Percentiles rank a stretch among this genome's conserved stretches.
phyloP scores from a whole-genome alignment of 2,797 vertebrate species.

The Eospalax fontanierii region DNA sequence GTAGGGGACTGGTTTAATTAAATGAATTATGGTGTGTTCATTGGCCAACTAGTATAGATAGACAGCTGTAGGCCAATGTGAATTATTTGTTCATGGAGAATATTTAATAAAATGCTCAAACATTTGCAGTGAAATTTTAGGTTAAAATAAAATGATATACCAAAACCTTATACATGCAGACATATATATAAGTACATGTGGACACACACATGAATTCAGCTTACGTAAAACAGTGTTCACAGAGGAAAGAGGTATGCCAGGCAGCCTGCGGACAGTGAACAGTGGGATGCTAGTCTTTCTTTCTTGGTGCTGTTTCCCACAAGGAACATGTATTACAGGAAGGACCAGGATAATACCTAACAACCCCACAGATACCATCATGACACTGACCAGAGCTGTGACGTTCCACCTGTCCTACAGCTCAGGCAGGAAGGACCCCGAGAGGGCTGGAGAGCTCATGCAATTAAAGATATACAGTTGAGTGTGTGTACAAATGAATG shows the following conservation, averaged over 20 bases:
- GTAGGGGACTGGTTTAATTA: neutral
- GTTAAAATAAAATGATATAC: neutral
- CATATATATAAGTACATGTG: rapidly evolving
- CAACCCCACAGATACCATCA: neutral
- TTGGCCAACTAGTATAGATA: neutral
- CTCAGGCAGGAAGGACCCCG: neutral
- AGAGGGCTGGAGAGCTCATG: neutral
- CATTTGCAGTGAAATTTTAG: neutral
- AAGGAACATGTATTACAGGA: neutral
- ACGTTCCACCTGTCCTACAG: neutral
- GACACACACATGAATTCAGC: rapidly evolving
- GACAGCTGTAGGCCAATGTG: rapidly evolving
- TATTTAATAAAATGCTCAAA: neutral
- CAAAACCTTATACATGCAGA: neutral
- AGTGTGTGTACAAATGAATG: neutral
- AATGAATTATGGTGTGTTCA: rapidly evolving
- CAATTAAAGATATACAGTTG: neutral
- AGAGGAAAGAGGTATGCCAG: neutral
- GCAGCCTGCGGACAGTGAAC: rapidly evolving
- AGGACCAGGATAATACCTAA: neutral
- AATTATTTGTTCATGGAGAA: neutral
- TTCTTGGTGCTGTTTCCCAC: neutral
- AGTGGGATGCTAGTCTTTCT: neutral
- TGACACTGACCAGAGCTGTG: neutral
- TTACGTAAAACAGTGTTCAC: neutral